Evolutionary conservation across 1,140 invertebrate species (phyloP).

Genomic region (Yoshiicerus persimilis): DNA sequence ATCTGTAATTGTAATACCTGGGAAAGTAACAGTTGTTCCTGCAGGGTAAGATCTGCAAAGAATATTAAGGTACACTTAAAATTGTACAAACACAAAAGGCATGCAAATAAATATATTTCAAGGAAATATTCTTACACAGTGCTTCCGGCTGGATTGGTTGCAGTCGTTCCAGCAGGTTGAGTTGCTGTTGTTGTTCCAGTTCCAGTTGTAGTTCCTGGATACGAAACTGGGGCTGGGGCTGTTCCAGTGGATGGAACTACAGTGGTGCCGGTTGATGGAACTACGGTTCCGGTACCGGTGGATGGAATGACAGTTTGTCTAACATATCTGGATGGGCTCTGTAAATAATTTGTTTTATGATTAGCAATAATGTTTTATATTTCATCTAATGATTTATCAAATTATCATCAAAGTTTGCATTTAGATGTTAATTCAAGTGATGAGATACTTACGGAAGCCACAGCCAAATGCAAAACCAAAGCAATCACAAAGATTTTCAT

Average conservation of each 20-base stretch:
- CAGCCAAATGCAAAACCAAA: not conserved
- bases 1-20: not conserved
- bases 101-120: not conserved
- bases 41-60: not conserved
- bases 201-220: no score
- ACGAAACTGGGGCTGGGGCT: no score
- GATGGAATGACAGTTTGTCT: not conserved
- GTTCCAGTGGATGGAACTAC: not conserved
- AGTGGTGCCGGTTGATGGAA: not conserved
- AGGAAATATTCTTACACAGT: not conserved
- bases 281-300: not conserved
- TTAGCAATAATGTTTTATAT: no score
- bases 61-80: not conserved
- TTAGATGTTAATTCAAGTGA: not conserved
- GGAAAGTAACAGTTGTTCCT: not conserved
- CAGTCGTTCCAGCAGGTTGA: not conserved
- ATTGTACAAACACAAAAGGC: no score
- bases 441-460: not conserved
- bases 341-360: no score
- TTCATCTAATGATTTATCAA: no score
- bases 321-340: not conserved
- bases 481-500: not conserved
- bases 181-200: not conserved
- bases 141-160: not conserved
- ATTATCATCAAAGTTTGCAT: not conserved